A percentile compares a stretch with the other conserved stretches of the same genome.
These are phyloP conservation scores for Taenaris catops DNA, from an alignment of 2,888 invertebrate genomes.

Conservation along the genomic window DNA sequence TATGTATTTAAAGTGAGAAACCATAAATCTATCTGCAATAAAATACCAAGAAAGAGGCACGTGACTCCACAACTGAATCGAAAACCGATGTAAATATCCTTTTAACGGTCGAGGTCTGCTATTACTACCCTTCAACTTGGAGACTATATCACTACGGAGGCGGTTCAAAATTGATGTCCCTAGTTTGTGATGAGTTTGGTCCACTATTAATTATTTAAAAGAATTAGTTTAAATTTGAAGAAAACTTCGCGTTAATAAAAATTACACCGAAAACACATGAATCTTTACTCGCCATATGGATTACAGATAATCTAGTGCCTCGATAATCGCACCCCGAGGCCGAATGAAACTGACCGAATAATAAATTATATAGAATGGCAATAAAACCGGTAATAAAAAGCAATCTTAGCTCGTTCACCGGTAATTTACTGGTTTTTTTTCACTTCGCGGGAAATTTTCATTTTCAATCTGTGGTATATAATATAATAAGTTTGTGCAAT, in stretches of 20 bases:
- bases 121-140: too few relatives aligned
- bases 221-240: too few relatives aligned
- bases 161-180: too few relatives aligned
- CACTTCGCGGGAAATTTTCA: too few relatives aligned
- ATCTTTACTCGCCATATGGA: slow-evolving; percentile 13
- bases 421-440: slow-evolving; percentile 27
- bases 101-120: too few relatives aligned
- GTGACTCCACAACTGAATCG: slow-evolving; percentile 45
- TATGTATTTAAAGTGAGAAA: slow-evolving; percentile 45
- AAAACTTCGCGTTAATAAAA: not conserved
- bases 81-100: slow-evolving; percentile 51
- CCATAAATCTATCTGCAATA: slow-evolving; percentile 60
- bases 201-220: too few relatives aligned
- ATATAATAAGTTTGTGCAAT: too few relatives aligned
- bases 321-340: slow-evolving; percentile 28
- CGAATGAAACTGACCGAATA: slow-evolving; percentile 25
- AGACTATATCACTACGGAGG: too few relatives aligned
- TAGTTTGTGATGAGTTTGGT: not conserved
- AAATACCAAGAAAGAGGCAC: slow-evolving; percentile 48
- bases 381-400: slow-evolving; percentile 32
- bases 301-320: slow-evolving; percentile 24
- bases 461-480: too few relatives aligned
- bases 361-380: slow-evolving; percentile 29
- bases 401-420: slow-evolving; percentile 26
- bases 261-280: slow-evolving; percentile 2